Evolutionary conservation across 1,140 invertebrate species (phyloP).

Genomic region (Harpegnathos saltator): DNA sequence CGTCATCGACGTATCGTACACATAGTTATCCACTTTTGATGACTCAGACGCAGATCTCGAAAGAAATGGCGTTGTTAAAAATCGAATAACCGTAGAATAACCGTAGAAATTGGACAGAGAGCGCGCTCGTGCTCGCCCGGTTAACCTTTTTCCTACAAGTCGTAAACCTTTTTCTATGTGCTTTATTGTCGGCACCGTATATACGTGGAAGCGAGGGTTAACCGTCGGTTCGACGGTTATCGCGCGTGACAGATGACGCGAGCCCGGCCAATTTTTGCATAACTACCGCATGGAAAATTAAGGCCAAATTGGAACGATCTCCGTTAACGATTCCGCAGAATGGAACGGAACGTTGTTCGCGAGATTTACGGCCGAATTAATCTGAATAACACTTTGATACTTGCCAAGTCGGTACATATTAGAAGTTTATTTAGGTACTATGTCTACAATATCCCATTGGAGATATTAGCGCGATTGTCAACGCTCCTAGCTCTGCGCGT

Average conservation of each 20-base stretch:
- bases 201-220: constrained; percentile 26
- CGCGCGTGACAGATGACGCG: constrained; percentile 17
- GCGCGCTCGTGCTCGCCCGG: too few relatives aligned
- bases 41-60: neutral
- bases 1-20: too few relatives aligned
- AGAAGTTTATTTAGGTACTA: constrained; percentile 3
- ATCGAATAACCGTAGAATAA: constrained; percentile 6
- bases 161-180: constrained; percentile 8
- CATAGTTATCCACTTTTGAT: too few relatives aligned
- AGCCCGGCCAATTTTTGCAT: constrained; percentile 14
- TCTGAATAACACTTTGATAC: constrained; percentile 25
- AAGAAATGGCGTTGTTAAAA: constrained; percentile 17
- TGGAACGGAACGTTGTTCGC: neutral
- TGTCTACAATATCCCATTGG: constrained; percentile 24
- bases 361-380: constrained; percentile 41
- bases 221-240: neutral
- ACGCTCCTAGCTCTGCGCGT: neutral
- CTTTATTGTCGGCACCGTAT: constrained; percentile 1
- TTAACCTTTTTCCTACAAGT: constrained; percentile 16
- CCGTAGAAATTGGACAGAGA: neutral
- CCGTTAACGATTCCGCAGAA: constrained; percentile 6
- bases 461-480: constrained; percentile 1
- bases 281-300: constrained; percentile 43
- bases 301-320: constrained; percentile 49
- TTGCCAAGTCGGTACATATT: constrained; percentile 28